Evolutionary conservation across 1,140 invertebrate genomes (phyloP).

Genomic region (Polyergus mexicanus): DNA sequence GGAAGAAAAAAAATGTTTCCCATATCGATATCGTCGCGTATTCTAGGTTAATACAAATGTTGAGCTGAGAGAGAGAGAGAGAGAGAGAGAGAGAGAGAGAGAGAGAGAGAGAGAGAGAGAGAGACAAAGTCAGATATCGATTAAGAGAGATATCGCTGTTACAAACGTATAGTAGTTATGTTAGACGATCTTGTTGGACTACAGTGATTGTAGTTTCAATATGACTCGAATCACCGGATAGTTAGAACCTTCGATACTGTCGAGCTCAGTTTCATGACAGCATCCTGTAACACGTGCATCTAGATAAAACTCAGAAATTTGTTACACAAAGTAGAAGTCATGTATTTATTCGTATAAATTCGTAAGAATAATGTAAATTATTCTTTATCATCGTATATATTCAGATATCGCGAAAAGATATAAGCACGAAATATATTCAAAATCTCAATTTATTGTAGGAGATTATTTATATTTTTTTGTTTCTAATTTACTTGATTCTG

Average conservation of each 20-base stretch:
- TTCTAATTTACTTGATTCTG: background rate
- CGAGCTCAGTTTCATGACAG: conserved; percentile 29
- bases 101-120: background rate
- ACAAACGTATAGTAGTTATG: conserved; percentile 5
- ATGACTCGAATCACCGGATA: conserved; percentile 33
- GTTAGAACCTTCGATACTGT: conserved; percentile 24
- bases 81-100: no score
- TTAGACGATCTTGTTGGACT: conserved; percentile 42
- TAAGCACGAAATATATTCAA: background rate
- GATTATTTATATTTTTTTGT: conserved; percentile 16
- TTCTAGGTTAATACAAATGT: conserved; percentile 53
- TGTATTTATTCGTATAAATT: no score
- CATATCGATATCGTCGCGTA: conserved; percentile 4
- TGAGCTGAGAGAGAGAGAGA: background rate
- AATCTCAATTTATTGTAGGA: background rate
- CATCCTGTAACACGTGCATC: conserved; percentile 8
- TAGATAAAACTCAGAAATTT: background rate
- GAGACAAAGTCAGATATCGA: no score
- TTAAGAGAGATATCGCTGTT: conserved; percentile 24
- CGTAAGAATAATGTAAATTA: background rate
- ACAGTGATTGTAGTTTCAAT: conserved; percentile 48
- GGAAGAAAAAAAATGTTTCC: background rate
- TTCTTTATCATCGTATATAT: background rate
- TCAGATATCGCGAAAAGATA: background rate
- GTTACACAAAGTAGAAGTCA: background rate